A percentile compares a stretch with the other conserved stretches of the same genome.
Evolutionary conservation across 2,888 invertebrate species (phyloP).

Genomic region (Ceraclea dissimilis): DNA sequence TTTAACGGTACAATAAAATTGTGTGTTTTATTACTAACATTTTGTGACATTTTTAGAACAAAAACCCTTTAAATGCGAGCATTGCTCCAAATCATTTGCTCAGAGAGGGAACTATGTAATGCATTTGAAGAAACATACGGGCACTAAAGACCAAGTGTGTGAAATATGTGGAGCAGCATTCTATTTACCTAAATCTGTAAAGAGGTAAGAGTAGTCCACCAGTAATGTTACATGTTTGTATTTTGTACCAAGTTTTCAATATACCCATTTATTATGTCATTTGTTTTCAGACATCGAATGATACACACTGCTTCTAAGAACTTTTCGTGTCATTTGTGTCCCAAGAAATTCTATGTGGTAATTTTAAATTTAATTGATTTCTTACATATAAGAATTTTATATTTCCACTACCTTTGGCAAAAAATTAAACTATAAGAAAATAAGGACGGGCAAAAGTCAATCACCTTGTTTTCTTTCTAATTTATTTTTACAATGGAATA

Average conservation of each 20-base stretch:
- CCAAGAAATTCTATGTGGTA: constrained; percentile 45
- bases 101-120: constrained; percentile 40
- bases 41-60: constrained; percentile 42
- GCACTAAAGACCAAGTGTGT: constrained; percentile 46
- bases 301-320: constrained; percentile 47
- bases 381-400: not conserved
- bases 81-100: constrained; percentile 42
- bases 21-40: too few relatives aligned
- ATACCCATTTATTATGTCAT: not conserved
- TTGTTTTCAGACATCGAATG: constrained; percentile 42
- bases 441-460: too few relatives aligned
- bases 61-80: constrained; percentile 42
- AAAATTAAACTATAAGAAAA: too few relatives aligned
- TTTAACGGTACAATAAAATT: too few relatives aligned
- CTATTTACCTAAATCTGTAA: constrained; percentile 44
- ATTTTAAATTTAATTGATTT: constrained; percentile 29
- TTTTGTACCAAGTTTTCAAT: not conserved
- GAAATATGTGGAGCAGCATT: constrained; percentile 47
- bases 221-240: not conserved
- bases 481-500: too few relatives aligned
- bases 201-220: constrained; percentile 33
- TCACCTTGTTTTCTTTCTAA: too few relatives aligned
- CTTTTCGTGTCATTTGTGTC: constrained; percentile 41
- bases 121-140: constrained; percentile 43
- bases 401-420: too few relatives aligned